Conservation (phyloP, 1,140 invertebrate species). For the Camponotus vicinus region DNA sequence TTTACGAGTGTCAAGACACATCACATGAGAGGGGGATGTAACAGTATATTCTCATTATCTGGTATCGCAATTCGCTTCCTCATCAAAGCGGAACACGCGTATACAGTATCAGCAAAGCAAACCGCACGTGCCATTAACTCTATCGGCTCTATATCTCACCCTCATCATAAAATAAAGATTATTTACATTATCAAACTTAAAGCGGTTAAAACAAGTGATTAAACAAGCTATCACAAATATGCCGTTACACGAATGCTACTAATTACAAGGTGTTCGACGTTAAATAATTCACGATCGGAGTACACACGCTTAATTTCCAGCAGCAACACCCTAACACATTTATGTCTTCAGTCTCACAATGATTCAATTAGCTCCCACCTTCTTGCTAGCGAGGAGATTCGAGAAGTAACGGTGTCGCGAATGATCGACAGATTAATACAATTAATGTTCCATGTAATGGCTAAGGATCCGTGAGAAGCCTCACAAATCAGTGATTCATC, state of each 20-base stretch:
- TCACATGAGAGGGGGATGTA: neutral
- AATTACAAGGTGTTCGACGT: neutral
- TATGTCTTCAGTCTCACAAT: neutral
- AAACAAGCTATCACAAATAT: neutral
- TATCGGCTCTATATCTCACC: neutral
- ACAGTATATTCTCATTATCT: constrained; percentile 17
- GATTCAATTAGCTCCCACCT: constrained; percentile 9
- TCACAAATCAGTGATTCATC: neutral
- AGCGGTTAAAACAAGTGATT: neutral
- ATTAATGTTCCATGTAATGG: constrained; percentile 19
- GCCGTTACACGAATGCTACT: neutral
- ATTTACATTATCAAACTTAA: constrained; percentile 19
- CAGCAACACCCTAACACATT: neutral
- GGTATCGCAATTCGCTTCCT: neutral
- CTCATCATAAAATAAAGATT: constrained; percentile 11
- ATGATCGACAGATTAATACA: constrained; percentile 3
- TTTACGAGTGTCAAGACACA: neutral
- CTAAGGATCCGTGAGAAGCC: neutral
- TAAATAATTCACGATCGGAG: constrained; percentile 23
- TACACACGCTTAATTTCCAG: neutral
- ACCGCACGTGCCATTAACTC: neutral
- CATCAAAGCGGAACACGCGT: neutral
- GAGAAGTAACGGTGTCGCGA: neutral
- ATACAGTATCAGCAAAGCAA: neutral
- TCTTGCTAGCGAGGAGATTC: neutral